phyloP scores from a whole-genome alignment of 1,140 invertebrate genomes.

The Andricus grossulariae region DNA sequence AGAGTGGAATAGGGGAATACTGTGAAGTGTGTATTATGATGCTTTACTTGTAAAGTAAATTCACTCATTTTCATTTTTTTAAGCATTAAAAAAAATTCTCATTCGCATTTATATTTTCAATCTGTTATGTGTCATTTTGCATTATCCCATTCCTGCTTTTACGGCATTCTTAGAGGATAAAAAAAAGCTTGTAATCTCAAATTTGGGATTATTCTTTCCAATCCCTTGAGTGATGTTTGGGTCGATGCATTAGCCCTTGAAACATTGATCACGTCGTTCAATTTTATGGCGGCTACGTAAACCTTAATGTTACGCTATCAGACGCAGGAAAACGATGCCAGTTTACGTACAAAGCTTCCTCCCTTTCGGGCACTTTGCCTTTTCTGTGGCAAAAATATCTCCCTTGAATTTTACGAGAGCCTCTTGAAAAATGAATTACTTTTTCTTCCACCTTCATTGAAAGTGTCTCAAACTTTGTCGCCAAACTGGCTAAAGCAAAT shows the following conservation, averaged over 20 bases:
- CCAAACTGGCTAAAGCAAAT: not conserved
- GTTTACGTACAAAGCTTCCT: constrained; percentile 18
- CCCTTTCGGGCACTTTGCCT: constrained; percentile 15
- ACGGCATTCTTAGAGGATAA: too few relatives aligned
- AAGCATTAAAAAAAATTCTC: too few relatives aligned
- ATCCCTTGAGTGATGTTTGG: constrained; percentile 22
- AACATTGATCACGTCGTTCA: constrained; percentile 29
- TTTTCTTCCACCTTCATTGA: not conserved
- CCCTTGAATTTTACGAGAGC: constrained; percentile 22
- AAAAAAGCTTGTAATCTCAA: too few relatives aligned
- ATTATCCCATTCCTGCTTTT: too few relatives aligned
- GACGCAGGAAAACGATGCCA: constrained; percentile 23
- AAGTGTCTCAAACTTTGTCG: not conserved
- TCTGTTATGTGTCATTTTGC: too few relatives aligned
- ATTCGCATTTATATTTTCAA: too few relatives aligned
- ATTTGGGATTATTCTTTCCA: constrained; percentile 5
- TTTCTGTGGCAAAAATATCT: constrained; percentile 13
- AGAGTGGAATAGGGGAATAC: too few relatives aligned
- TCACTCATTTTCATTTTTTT: too few relatives aligned
- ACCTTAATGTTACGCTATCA: constrained; percentile 5
- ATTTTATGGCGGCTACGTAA: constrained; percentile 17
- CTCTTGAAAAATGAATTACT: constrained; percentile 29
- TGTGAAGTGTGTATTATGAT: too few relatives aligned
- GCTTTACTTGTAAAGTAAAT: too few relatives aligned
- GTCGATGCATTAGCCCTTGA: constrained; percentile 22